These are phyloP conservation scores for Anagyrus pseudococci DNA, from an alignment of 2,888 invertebrate genomes.

Conservation along the genomic window DNA sequence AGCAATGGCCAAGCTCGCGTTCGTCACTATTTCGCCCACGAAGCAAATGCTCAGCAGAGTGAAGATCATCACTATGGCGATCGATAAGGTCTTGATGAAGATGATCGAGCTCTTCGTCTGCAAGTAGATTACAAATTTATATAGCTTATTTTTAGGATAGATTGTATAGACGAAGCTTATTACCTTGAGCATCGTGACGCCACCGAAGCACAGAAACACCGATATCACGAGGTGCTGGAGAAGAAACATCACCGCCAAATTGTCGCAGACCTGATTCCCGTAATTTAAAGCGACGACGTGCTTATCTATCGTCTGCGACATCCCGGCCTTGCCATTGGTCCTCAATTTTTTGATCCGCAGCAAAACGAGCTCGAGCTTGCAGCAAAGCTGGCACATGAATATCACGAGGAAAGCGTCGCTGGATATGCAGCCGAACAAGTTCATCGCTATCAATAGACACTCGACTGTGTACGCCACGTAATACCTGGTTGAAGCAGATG, in stretches of 20 bases:
- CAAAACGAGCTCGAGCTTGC: not conserved
- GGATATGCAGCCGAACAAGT: not conserved
- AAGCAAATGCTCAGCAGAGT: not conserved
- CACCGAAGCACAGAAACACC: conserved; percentile 1
- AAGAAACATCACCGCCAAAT: not conserved
- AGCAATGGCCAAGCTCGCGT: not conserved
- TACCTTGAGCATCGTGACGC: not conserved
- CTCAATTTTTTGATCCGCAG: not conserved
- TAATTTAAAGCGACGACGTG: conserved; percentile 6
- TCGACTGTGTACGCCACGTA: not conserved
- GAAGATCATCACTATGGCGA: not conserved
- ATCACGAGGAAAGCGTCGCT: not conserved
- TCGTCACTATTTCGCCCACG: conserved; percentile 4
- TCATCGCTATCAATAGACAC: not conserved
- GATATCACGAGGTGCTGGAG: not conserved
- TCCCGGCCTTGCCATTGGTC: not conserved
- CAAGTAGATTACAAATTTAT: not conserved
- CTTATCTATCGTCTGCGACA: not conserved
- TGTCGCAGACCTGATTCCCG: not conserved
- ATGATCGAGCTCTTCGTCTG: not conserved
- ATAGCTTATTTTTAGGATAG: not conserved
- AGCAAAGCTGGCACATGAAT: conserved; percentile 15
- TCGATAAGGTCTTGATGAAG: not conserved
- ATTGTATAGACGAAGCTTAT: not conserved
- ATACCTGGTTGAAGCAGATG: conserved; percentile 5